Evolutionary conservation across 2,113 vertebrate genomes (phyloP), one percentile per base, ranked within the genome.

Genomic region (Gasterosteus aculeatus): DNA sequence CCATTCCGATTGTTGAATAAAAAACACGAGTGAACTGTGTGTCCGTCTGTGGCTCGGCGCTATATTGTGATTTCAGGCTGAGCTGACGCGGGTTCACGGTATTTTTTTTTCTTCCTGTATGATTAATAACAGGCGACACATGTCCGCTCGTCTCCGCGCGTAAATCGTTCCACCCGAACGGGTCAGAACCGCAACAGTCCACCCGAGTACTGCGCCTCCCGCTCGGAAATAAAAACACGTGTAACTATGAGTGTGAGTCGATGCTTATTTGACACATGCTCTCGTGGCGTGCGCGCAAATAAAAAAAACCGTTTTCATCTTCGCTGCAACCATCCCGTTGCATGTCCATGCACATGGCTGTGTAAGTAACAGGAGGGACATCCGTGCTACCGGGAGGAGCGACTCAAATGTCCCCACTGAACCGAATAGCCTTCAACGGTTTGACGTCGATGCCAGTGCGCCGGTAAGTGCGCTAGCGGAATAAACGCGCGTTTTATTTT

Each of bases 241-340:
- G 18, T 6, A 26, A 22, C 26, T 22, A 16, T 22, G 16, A 1
- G 1, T 3, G 11, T 12, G 18, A 56, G 10, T 11, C 8, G 5
- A 46, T 61, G 8, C 26, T 49, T 10, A 7, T 3, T 51, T 12
- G 39, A 44, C 19, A 49, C 22, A 38, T 15, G 29, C 10, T 46
- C 46, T 57, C 14, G 0, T 56, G 19, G 18, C 56, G 57, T 33
- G 42, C 46, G 78, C 19, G 68, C 46, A n/a, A n/a, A n/a, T n/a
- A n/a, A n/a, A n/a, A n/a, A n/a, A n/a, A n/a, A n/a, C 38, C 38
- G 29, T 77, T 66, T 68, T 22, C 51, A 60, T 75, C 57, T 19
- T 2, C 26, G 63, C 54, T 69, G 80, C 61, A 73, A 42, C 38
- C 59, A 57, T 31, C 53, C 78, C n/a, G 35, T 38, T 14, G 16